These are phyloP conservation scores for Tauraco erythrolophus DNA, from an alignment of 2,113 vertebrate species.

Conservation along the genomic window DNA sequence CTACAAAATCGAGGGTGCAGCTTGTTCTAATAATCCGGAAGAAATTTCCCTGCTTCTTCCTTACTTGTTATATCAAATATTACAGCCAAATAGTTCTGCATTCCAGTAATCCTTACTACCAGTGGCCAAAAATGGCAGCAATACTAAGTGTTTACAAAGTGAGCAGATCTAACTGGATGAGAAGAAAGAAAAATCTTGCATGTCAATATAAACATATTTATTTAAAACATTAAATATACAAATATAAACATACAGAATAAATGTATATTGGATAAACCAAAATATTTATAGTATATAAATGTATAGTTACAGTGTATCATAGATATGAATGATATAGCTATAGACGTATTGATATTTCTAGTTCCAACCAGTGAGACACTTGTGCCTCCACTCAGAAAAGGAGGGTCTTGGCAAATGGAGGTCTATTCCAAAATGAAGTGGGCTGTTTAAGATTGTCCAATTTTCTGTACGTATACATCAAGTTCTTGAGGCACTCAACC, in stretches of 20 bases:
- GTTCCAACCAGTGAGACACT: background rate
- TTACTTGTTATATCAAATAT: background rate
- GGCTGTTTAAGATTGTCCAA: background rate
- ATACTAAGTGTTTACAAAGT: background rate
- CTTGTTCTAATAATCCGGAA: background rate
- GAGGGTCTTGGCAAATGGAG: background rate
- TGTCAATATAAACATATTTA: background rate
- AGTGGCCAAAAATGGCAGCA: background rate
- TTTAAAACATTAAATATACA: background rate
- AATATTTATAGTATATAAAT: background rate
- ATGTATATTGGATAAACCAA: background rate
- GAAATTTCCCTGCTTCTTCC: background rate
- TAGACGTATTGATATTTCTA: background rate
- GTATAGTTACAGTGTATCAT: rapidly evolving
- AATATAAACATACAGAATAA: background rate
- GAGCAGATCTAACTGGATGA: background rate
- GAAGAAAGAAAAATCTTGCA: background rate
- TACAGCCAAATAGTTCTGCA: background rate
- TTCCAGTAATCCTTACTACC: background rate
- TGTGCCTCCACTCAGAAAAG: background rate
- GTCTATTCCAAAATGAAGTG: background rate
- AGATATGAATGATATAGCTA: background rate
- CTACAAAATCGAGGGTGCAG: background rate
- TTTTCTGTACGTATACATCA: background rate
- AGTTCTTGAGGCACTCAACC: background rate